phyloP scores from a whole-genome alignment of 1,140 invertebrate genomes.

The Nephila pilipes region DNA sequence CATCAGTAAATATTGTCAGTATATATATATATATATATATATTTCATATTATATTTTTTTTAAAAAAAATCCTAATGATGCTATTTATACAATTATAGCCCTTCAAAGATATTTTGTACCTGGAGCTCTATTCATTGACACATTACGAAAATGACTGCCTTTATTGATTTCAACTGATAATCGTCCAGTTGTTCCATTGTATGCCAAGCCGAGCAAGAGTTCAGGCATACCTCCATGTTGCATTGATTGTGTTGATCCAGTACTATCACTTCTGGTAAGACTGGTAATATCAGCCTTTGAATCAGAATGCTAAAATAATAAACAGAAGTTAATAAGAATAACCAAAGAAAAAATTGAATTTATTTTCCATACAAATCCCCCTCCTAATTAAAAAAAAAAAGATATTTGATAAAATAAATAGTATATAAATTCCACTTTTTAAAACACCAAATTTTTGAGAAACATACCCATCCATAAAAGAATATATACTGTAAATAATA shows the following conservation, averaged over 20 bases:
- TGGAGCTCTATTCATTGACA: conserved; percentile 82
- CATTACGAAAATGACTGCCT: conserved; percentile 93
- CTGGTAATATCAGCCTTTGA: conserved; percentile 84
- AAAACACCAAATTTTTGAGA: no score
- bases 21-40: no score
- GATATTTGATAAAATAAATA: no score
- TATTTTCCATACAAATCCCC: conserved; percentile 82
- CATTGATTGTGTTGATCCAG: conserved; percentile 95
- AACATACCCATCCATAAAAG: no score
- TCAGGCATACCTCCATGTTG: conserved; percentile 94
- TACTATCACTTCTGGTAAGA: conserved; percentile 93
- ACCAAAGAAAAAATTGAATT: conserved; percentile 78
- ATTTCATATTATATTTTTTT: no score
- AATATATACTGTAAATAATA: no score
- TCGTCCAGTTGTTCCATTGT: conserved; percentile 95
- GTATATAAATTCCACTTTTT: no score
- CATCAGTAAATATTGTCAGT: no score
- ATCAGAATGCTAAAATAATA: conserved; percentile 80
- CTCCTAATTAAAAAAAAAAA: not conserved
- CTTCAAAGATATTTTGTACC: conserved; percentile 76
- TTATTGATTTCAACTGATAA: conserved; percentile 96
- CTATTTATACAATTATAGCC: no score
- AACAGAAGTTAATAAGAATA: not conserved
- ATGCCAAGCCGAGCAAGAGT: conserved; percentile 92
- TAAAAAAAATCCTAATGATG: no score